phyloP scores from a whole-genome alignment of 1,140 invertebrate species.

The Diorhabda carinulata region DNA sequence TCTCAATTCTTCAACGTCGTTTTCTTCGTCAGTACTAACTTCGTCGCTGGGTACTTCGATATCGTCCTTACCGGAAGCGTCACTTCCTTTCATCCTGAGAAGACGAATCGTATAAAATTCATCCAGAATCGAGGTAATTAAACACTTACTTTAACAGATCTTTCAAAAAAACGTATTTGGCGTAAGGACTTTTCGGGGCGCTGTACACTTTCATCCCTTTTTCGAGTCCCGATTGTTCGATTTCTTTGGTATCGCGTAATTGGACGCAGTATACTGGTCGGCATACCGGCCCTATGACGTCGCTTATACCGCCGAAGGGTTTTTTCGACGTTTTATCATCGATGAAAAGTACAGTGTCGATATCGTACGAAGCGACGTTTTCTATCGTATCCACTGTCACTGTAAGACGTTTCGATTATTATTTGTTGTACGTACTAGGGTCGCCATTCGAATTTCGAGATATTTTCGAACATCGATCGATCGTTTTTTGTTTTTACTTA shows the following conservation, averaged over 20 bases:
- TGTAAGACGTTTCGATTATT: constrained; percentile 45
- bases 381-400: constrained; percentile 68
- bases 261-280: constrained; percentile 41
- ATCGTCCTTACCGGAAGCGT: not conserved
- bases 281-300: constrained; percentile 76
- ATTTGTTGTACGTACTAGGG: not conserved
- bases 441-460: constrained; percentile 16
- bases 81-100: not conserved
- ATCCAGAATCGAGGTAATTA: not conserved
- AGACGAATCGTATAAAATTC: not conserved
- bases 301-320: constrained; percentile 77
- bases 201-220: constrained; percentile 40
- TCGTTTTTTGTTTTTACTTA: too few relatives aligned
- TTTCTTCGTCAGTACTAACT: not conserved
- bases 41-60: not conserved
- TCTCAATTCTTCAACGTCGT: not conserved
- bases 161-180: constrained; percentile 43
- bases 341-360: constrained; percentile 77
- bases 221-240: constrained; percentile 30
- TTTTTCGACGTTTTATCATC: constrained; percentile 57
- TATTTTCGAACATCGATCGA: too few relatives aligned
- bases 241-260: constrained; percentile 37
- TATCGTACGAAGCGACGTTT: constrained; percentile 70
- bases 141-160: constrained; percentile 43
- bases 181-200: constrained; percentile 39